Conservation (phyloP, 1,140 invertebrate genomes). For the Cydia strobilella region DNA sequence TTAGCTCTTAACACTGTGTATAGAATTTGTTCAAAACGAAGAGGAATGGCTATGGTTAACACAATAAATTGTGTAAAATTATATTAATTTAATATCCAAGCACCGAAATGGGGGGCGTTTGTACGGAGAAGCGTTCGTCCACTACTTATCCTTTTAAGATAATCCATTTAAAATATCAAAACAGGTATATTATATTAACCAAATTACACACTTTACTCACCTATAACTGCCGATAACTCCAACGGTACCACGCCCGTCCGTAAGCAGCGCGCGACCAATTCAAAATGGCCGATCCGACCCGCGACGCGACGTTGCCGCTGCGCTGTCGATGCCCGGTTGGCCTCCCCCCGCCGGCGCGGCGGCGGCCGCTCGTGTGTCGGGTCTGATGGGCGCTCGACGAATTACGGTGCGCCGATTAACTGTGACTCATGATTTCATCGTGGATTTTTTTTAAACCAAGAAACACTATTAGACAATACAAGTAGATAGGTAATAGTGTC, state of each 20-base stretch:
- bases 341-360: not conserved
- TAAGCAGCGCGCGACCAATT: not conserved
- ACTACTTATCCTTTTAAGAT: too few relatives aligned
- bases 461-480: not conserved
- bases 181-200: too few relatives aligned
- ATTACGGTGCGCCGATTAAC: not conserved
- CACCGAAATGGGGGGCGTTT: too few relatives aligned
- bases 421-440: not conserved
- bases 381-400: not conserved
- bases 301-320: not conserved
- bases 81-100: too few relatives aligned
- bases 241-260: not conserved
- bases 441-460: too few relatives aligned
- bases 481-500: too few relatives aligned
- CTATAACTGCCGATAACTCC: not conserved
- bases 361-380: not conserved
- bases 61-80: too few relatives aligned
- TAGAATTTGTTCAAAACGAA: too few relatives aligned
- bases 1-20: too few relatives aligned
- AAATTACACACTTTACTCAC: not conserved
- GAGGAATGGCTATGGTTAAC: too few relatives aligned
- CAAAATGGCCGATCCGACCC: slow-evolving; percentile 13
- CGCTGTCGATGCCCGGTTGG: not conserved
- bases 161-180: too few relatives aligned
- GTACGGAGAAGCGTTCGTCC: too few relatives aligned